phyloP scores from a whole-genome alignment of 2,888 invertebrate species.

The Spilarctia lutea region DNA sequence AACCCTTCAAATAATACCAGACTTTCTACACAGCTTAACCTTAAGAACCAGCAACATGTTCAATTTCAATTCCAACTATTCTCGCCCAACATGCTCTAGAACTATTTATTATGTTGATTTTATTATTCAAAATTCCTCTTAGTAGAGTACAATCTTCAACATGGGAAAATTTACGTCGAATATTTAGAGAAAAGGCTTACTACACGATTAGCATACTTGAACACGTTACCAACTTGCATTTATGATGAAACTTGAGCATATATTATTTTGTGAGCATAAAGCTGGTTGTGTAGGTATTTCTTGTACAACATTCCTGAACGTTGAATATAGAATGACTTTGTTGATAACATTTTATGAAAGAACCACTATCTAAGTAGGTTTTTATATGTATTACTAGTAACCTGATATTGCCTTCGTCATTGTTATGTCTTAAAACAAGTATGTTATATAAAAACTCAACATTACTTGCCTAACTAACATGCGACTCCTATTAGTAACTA shows the following conservation, averaged over 20 bases:
- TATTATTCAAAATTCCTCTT: too few relatives aligned
- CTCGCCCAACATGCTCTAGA: too few relatives aligned
- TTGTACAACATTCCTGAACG: slow-evolving; percentile 5
- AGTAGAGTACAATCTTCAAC: not conserved
- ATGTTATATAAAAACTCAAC: not conserved
- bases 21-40: too few relatives aligned
- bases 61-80: too few relatives aligned
- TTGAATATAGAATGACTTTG: not conserved
- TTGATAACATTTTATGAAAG: not conserved
- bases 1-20: too few relatives aligned
- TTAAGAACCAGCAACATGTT: too few relatives aligned
- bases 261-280: slow-evolving; percentile 5
- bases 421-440: not conserved
- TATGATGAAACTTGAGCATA: slow-evolving; percentile 1
- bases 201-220: slow-evolving; percentile 3
- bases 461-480: too few relatives aligned
- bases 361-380: not conserved
- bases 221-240: not conserved
- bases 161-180: not conserved
- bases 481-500: too few relatives aligned
- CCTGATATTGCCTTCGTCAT: not conserved
- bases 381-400: not conserved
- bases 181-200: not conserved
- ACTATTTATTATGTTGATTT: too few relatives aligned
- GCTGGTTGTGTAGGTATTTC: not conserved